Base-by-base conservation (phyloP, 1,140 invertebrate species). In the Metopolophium dirhodum region DNA sequence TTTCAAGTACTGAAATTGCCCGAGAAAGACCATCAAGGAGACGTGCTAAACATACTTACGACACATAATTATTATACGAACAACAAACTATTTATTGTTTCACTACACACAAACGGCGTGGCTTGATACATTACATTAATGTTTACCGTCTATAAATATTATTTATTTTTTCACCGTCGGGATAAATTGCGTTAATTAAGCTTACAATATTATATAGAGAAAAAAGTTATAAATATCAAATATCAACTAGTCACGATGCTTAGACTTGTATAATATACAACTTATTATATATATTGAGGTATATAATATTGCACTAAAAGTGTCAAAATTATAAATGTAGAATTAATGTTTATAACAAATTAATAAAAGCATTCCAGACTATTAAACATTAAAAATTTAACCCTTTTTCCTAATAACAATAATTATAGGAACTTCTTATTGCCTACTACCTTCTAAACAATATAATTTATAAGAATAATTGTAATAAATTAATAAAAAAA, bases 41-140 rank as follows among this genome's bases (percentile, higher is more conserved):
- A 88, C 86, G 86, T 88, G 86, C 49, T 51, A 22, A 88, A 88
- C 86, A 51, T 51, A 87, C 85, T 87, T 87, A 88, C n/a, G 86
- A 51, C 86, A 20, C 47, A 49, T 88, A 88, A 51, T 88, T 88
- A 51, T 35, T 88, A 51, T 35, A 49, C n/a, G 20, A 37, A 88
- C 30, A 51, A 88, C 86, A 88, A 51, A 88, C 49, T 88, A 88
- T 88, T 51, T 88, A 87, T 87, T 30, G 45, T 87, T 87, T 14
- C 83, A 26, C 37, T 45, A 47, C 26, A 30, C 14, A 49, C 41
- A 26, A 77, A 86, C 30, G 23, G 45, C 14, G 45, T 47, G 45
- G 26, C 85, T 86, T 47, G 41, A 86, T 86, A 45, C 26, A 86
- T 47, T n/a, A 23, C 41, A 86, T 85, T 85, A 45, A 7, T 14